Conservation (phyloP, 2,888 invertebrate genomes). For the Malthinus flaveolus region DNA sequence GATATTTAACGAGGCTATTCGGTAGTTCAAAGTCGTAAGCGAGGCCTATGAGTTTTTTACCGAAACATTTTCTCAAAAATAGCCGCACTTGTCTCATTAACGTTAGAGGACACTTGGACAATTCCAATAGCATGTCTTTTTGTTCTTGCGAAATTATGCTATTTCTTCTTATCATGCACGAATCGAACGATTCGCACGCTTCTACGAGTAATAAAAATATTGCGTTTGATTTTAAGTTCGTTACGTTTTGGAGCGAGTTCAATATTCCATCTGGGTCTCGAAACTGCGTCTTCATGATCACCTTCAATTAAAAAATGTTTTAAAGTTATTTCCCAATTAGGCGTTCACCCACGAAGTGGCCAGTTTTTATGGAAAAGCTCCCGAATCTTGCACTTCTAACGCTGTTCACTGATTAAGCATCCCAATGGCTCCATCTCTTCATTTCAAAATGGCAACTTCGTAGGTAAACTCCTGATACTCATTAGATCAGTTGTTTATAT, state of each 20-base stretch:
- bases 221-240: slow-evolving; percentile 61
- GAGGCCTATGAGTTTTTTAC: slow-evolving; percentile 60
- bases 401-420: no score
- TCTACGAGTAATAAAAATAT: slow-evolving; percentile 71
- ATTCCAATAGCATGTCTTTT: slow-evolving; percentile 65
- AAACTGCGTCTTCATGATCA: slow-evolving; percentile 81
- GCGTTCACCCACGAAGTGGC: no score
- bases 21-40: slow-evolving; percentile 67
- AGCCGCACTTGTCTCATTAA: slow-evolving; percentile 68
- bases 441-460: no score
- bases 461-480: no score
- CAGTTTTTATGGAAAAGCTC: no score
- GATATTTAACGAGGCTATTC: slow-evolving; percentile 65
- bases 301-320: slow-evolving; percentile 56
- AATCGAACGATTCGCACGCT: slow-evolving; percentile 77
- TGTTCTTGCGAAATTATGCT: slow-evolving; percentile 66
- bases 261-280: slow-evolving; percentile 83
- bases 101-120: slow-evolving; percentile 68
- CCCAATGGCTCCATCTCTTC: no score
- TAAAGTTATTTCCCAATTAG: no score
- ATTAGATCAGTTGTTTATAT: no score
- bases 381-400: no score
- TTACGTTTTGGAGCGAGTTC: slow-evolving; percentile 73
- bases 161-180: slow-evolving; percentile 78
- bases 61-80: slow-evolving; percentile 55